phyloP scores from a whole-genome alignment of 2,113 vertebrate genomes.

The Anguilla japonica region DNA sequence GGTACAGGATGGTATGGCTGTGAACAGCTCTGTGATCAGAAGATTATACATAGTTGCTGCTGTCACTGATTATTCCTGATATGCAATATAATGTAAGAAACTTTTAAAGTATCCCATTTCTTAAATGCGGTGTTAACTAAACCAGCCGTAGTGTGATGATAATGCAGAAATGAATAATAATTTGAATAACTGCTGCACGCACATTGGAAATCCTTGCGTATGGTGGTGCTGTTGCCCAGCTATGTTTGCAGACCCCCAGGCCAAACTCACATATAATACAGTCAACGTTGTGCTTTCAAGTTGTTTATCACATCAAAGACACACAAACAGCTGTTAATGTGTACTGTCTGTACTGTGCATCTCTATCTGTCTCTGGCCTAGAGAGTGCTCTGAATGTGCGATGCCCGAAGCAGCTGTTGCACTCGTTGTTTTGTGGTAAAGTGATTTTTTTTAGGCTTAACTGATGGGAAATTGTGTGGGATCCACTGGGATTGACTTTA shows the following conservation, averaged over 20 bases:
- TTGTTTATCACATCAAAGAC: constrained; percentile 8
- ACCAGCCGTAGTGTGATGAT: background rate
- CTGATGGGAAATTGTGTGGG: background rate
- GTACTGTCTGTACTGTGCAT: background rate
- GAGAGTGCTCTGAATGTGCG: background rate
- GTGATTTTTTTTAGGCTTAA: background rate
- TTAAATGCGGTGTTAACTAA: constrained; percentile 51
- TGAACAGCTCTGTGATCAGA: too few relatives aligned
- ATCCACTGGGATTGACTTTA: background rate
- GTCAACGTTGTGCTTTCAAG: background rate
- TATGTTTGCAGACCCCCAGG: background rate
- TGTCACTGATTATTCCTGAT: too few relatives aligned
- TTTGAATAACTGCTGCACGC: background rate
- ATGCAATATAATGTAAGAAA: constrained; percentile 37
- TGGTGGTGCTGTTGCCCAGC: background rate
- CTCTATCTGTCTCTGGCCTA: background rate
- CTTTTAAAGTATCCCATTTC: constrained; percentile 18
- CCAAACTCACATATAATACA: background rate
- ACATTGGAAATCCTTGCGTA: background rate
- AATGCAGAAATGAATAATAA: background rate
- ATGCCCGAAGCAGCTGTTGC: background rate
- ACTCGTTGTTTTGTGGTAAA: background rate
- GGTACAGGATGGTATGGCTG: too few relatives aligned
- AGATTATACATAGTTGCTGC: too few relatives aligned
- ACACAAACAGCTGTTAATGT: background rate